phyloP scores from a whole-genome alignment of 1,140 invertebrate species.

The Lanistes nyassanus region DNA sequence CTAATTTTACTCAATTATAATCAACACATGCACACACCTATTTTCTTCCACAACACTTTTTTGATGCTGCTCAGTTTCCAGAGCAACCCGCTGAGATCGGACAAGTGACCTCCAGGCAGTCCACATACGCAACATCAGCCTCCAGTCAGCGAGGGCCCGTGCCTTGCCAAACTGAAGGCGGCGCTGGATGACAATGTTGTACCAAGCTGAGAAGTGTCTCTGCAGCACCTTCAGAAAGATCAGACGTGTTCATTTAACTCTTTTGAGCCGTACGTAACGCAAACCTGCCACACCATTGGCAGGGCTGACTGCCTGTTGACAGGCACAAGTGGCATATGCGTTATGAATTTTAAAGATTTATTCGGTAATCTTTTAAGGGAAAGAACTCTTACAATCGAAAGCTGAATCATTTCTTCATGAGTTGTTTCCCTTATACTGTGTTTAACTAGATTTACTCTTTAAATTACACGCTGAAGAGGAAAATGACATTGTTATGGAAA shows the following conservation, averaged over 20 bases:
- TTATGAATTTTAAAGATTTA: too few species aligned
- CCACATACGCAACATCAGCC: conserved; percentile 56
- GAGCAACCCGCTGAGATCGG: conserved; percentile 41
- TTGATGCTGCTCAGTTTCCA: conserved; percentile 52
- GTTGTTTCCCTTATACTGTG: too few species aligned
- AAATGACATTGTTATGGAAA: background rate
- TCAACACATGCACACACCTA: conserved; percentile 40
- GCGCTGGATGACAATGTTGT: conserved; percentile 57
- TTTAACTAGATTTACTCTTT: too few species aligned
- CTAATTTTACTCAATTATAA: too few species aligned
- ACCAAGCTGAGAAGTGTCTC: conserved; percentile 63
- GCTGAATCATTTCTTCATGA: too few species aligned
- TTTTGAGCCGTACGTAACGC: too few species aligned
- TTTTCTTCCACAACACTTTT: conserved; percentile 48
- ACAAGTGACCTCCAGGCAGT: conserved; percentile 59
- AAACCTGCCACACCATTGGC: too few species aligned
- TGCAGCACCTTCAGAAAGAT: conserved; percentile 48
- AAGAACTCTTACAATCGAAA: too few species aligned
- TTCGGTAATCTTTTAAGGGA: too few species aligned
- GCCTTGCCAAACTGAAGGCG: conserved; percentile 62
- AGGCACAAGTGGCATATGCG: too few species aligned
- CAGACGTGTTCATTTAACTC: background rate
- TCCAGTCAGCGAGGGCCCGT: conserved; percentile 64
- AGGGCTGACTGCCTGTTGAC: too few species aligned
- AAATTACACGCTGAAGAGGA: too few species aligned